Evolutionary conservation across 2,888 invertebrate genomes (phyloP), one percentile per base, ranked within the genome.

Genomic region (Mimachlamys varia): DNA sequence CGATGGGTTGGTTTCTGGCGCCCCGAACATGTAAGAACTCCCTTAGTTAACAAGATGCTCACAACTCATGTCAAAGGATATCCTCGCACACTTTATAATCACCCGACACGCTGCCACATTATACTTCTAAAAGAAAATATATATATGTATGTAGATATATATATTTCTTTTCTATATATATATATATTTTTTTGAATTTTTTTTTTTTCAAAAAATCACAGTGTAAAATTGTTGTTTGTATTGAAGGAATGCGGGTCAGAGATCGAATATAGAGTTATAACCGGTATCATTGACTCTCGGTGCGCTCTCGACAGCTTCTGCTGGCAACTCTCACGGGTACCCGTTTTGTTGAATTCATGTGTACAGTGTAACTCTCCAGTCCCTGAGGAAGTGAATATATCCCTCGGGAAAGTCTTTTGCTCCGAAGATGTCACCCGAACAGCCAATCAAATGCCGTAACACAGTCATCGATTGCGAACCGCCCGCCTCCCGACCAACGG

Each of bases 271-370:
- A 33, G 17, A 33, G 76, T 76, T 33, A 76, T 33, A 76, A 1
- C 27, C 76, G 76, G 76, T 76, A 88, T 92, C 91, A 90, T 92
- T 94, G 94, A 92, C 93, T 93, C 94, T 93, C 92, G 90, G 89
- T 92, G 91, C 92, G 92, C 90, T 93, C 92, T 91, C 93, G 92
- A 91, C 93, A 92, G 92, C 93, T 94, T 94, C 94, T 94, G 95
- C 93, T 91, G 91, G 90, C 90, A 93, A 95, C 91, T 95, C 95
- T 95, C 96, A 93, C 94, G 95, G 95, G 96, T 94, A 94, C 93
- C 93, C 94, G 95, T 96, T 96, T 96, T 96, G 95, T 96, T 95
- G 95, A 95, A 94, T 94, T 95, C 95, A 92, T 92, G 94, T 92
- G 93, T 92, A 92, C 93, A 91, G 90, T 91, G 93, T 93, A 94